A percentile compares a stretch with the other conserved stretches of the same genome.
These are phyloP conservation scores for Elysia chlorotica DNA, from an alignment of 1,140 invertebrate species.

Conservation along the genomic window DNA sequence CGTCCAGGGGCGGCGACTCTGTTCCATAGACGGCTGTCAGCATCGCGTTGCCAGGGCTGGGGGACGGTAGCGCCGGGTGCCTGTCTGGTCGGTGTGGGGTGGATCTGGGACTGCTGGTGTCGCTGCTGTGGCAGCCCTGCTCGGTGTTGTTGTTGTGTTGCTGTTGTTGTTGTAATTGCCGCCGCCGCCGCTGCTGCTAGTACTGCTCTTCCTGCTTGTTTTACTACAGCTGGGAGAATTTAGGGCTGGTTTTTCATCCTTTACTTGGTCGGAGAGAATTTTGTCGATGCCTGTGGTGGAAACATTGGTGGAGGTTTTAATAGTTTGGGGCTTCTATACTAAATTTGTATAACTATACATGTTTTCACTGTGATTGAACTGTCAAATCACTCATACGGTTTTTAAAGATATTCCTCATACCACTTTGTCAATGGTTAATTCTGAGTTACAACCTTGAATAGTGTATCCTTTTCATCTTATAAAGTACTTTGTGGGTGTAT, in stretches of 20 bases:
- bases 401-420: too few species aligned
- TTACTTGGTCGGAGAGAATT: slow-evolving; percentile 40
- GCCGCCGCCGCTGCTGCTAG: neutral
- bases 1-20: slow-evolving; percentile 26
- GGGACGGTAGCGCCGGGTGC: neutral
- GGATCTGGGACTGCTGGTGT: neutral
- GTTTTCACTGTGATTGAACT: too few species aligned
- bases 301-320: too few species aligned
- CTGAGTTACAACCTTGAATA: too few species aligned
- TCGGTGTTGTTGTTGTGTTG: slow-evolving; percentile 5
- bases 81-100: neutral
- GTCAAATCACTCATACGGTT: too few species aligned
- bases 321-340: too few species aligned
- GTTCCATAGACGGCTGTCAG: neutral
- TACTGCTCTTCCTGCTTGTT: neutral
- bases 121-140: slow-evolving; percentile 1
- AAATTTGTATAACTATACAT: too few species aligned
- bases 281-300: slow-evolving; percentile 48
- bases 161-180: neutral
- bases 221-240: slow-evolving; percentile 27
- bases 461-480: too few species aligned
- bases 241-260: neutral
- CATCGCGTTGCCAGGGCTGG: neutral
- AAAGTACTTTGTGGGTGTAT: too few species aligned
- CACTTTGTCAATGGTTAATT: too few species aligned